phyloP scores from a whole-genome alignment of 2,888 invertebrate species.

The Tetragnatha montana region DNA sequence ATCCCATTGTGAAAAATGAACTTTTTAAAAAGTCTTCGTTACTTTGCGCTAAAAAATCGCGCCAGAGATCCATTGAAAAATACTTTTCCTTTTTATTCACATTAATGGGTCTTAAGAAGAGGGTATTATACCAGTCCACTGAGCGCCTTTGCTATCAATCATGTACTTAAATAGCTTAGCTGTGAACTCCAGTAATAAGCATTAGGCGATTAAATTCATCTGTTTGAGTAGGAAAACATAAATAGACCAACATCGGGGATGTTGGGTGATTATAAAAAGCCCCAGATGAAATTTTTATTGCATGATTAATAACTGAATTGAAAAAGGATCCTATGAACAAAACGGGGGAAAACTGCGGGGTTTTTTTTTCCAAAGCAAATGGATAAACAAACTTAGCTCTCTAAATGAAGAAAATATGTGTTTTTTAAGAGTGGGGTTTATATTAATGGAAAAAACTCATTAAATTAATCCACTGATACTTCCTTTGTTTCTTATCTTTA shows the following conservation, averaged over 20 bases:
- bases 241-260: background rate
- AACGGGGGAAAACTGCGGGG: background rate
- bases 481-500: too few species aligned
- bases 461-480: background rate
- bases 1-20: constrained; percentile 30
- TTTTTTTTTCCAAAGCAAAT: background rate
- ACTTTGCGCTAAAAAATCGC: constrained; percentile 22
- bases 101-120: constrained; percentile 38
- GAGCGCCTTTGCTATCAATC: constrained; percentile 25
- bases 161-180: constrained; percentile 44
- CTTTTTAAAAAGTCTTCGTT: constrained; percentile 22
- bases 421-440: background rate
- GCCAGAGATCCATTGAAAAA: constrained; percentile 18
- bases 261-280: constrained; percentile 19
- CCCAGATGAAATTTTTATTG: constrained; percentile 32
- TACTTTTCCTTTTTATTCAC: constrained; percentile 13
- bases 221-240: constrained; percentile 45
- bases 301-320: constrained; percentile 47
- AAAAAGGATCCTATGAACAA: background rate
- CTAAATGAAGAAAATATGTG: background rate
- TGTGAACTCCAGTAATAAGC: constrained; percentile 44
- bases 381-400: background rate
- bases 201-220: constrained; percentile 48
- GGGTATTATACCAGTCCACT: constrained; percentile 32
- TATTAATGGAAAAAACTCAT: background rate